Evolutionary conservation across 2,113 vertebrate species (phyloP), one percentile per base, ranked within the genome.

Genomic region (Salvelinus sp.): DNA sequence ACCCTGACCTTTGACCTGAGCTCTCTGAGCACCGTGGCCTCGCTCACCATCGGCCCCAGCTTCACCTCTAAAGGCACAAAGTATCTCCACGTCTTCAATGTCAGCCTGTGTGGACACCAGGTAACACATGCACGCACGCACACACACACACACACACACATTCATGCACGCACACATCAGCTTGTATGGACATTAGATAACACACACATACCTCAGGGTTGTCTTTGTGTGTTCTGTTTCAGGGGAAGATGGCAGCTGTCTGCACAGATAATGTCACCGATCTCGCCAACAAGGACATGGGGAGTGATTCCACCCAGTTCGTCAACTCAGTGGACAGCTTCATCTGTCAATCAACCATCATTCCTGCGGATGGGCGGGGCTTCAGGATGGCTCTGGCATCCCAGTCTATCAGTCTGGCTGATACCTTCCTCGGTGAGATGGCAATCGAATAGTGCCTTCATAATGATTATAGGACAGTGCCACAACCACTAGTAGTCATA

Each of bases 61-160:
- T 99, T 99, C 87, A 99, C 97, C 10, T 95, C 97, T 16, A 96
- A 96, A 87, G 98, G 98, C 75, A 98, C 97, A 28, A 97, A 98
- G 80, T 99, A 98, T 86, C 97, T 97, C 70, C 97, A 98, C 81
- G 92, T 97, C 88, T 98, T 98, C 88, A 98, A 99, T 88, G 93
- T 99, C 84, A 98, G 97, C 86, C 91, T 99, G 57, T 99, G 98
- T 91, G 97, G 97, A 64, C 94, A 95, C 25, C 90, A 96, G 95
- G 97, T 98, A 16, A 28, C 1, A 6, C 38, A 25, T n/a, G n/a
- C n/a, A 10, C 47, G 3, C 64, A 67, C 44, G 57, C 38, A 47
- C 30, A 27, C 25, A 86, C 7, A 38, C 6, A 38, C 27, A 1
- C 25, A 72, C 44, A n/a, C 6, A 69, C 87, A 98, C 97, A 9